These are phyloP conservation scores for Listronotus bonariensis DNA, from an alignment of 1,140 invertebrate genomes.

Conservation along the genomic window DNA sequence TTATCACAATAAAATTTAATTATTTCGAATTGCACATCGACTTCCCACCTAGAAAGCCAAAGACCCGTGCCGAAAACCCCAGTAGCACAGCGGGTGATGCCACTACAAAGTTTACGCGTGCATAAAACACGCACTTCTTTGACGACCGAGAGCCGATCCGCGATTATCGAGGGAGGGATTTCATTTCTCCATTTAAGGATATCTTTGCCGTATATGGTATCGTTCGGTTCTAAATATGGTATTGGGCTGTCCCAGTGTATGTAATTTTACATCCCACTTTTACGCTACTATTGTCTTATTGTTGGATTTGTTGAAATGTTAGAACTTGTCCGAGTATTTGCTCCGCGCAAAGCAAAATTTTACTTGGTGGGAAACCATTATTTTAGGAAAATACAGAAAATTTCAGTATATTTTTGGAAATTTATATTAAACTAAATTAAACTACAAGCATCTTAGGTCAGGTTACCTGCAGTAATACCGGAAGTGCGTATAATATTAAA, in stretches of 20 bases:
- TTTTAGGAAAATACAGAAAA: slow-evolving; percentile 14
- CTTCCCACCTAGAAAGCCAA: too few species aligned
- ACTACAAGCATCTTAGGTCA: slow-evolving; percentile 43
- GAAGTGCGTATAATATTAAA: slow-evolving; percentile 36
- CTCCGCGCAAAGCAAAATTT: slow-evolving; percentile 11
- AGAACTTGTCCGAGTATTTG: not conserved
- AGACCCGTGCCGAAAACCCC: slow-evolving; percentile 17
- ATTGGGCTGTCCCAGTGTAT: slow-evolving; percentile 64
- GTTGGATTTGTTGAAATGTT: slow-evolving; percentile 10
- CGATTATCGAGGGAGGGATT: slow-evolving; percentile 62
- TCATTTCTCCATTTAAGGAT: slow-evolving; percentile 74
- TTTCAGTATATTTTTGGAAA: slow-evolving; percentile 36
- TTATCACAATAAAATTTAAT: too few species aligned
- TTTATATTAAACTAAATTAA: slow-evolving; percentile 33
- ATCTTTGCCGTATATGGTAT: slow-evolving; percentile 74
- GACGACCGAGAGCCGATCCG: slow-evolving; percentile 40
- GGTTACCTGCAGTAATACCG: slow-evolving; percentile 44
- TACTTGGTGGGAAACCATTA: slow-evolving; percentile 2
- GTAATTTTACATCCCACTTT: slow-evolving; percentile 57
- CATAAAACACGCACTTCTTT: slow-evolving; percentile 33
- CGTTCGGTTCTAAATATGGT: slow-evolving; percentile 76
- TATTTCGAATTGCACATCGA: too few species aligned
- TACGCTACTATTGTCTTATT: slow-evolving; percentile 44
- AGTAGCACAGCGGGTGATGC: slow-evolving; percentile 21
- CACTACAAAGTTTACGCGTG: slow-evolving; percentile 11